Percentiles rank a stretch among this genome's conserved stretches.
These are phyloP conservation scores for Siderastrea siderea DNA, from an alignment of 92 coral and sea anemone species.

Conservation along the genomic window DNA sequence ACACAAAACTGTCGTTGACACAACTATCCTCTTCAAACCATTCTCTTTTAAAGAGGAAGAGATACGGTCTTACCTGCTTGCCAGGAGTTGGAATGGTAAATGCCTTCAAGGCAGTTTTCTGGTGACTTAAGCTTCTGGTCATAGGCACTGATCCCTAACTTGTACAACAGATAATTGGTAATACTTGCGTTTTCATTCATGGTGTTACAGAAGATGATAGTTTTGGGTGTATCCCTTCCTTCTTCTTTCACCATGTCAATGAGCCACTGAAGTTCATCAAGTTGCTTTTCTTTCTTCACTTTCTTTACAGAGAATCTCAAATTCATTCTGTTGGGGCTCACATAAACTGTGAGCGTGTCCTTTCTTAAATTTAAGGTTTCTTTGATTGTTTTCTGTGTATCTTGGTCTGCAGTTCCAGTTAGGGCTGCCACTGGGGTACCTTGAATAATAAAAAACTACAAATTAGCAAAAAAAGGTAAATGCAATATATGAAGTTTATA, in stretches of 20 bases:
- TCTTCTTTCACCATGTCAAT: constrained; percentile 32
- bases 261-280: constrained; percentile 43
- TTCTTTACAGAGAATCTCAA: constrained; percentile 51
- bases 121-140: background rate
- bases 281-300: constrained; percentile 13
- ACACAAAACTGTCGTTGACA: constrained; percentile 67
- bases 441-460: constrained; percentile 3
- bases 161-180: constrained; percentile 36
- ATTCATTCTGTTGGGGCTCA: constrained; percentile 69
- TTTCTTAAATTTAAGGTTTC: background rate
- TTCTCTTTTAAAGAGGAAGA: constrained; percentile 39
- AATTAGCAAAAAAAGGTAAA: background rate
- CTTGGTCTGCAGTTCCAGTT: constrained; percentile 69
- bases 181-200: constrained; percentile 55
- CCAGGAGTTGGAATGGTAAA: constrained; percentile 74
- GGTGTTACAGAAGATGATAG: constrained; percentile 62
- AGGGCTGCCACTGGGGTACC: constrained; percentile 64
- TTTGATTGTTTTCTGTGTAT: constrained; percentile 40
- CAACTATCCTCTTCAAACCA: constrained; percentile 47
- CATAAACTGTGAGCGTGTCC: constrained; percentile 17
- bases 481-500: background rate
- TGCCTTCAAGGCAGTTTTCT: constrained; percentile 33
- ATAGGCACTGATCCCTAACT: constrained; percentile 39
- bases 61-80: constrained; percentile 27
- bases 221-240: constrained; percentile 48